phyloP scores from a whole-genome alignment of 2,888 invertebrate genomes.

The Conomelus anceps region DNA sequence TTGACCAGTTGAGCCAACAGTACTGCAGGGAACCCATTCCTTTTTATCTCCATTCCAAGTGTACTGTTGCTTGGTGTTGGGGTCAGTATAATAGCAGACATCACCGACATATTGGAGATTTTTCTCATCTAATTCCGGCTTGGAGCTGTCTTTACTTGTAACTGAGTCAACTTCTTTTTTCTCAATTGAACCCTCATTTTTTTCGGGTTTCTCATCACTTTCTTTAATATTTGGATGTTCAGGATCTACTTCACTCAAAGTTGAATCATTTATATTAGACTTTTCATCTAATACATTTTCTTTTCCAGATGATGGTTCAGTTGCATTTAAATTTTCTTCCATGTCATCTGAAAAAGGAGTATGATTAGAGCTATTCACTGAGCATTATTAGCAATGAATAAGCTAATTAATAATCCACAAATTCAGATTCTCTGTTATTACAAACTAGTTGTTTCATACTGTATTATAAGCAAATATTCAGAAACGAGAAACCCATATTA shows the following conservation, averaged over 20 bases:
- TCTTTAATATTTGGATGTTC: background rate
- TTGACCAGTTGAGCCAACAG: background rate
- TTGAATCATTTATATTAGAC: background rate
- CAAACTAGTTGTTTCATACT: too few relatives aligned
- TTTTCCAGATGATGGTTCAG: background rate
- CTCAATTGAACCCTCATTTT: background rate
- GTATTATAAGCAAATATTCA: too few relatives aligned
- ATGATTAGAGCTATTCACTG: background rate
- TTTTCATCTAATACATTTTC: background rate
- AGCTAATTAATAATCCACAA: too few relatives aligned
- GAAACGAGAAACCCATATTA: too few relatives aligned
- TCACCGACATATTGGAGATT: constrained; percentile 24
- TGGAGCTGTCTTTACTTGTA: background rate
- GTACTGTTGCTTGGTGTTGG: constrained; percentile 58
- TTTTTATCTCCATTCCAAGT: constrained; percentile 50
- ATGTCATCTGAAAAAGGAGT: background rate
- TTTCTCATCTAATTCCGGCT: background rate
- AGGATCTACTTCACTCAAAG: background rate
- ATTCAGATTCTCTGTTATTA: too few relatives aligned
- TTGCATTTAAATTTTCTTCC: too few relatives aligned
- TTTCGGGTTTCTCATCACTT: background rate
- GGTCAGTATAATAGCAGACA: constrained; percentile 48
- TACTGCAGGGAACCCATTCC: constrained; percentile 37
- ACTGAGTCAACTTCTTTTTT: background rate
- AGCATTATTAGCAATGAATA: too few relatives aligned